Conservation (phyloP, 2,797 vertebrate genomes). For the Vipera ursinii region DNA sequence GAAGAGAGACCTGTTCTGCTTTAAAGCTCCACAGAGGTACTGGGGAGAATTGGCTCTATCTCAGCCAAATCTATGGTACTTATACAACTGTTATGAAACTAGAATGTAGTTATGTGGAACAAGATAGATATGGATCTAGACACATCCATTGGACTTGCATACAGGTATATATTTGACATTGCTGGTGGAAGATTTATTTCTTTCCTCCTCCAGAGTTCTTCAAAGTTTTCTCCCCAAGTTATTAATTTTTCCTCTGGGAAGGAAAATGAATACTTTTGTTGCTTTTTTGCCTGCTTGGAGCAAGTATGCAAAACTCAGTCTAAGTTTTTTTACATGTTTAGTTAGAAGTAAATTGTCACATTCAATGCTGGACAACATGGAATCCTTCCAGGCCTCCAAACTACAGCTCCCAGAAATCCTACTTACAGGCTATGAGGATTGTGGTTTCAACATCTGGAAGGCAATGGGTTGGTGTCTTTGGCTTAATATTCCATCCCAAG, state of each 20-base stretch:
- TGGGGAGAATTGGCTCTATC: not conserved
- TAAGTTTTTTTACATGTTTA: not conserved
- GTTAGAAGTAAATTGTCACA: not conserved
- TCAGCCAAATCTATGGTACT: not conserved
- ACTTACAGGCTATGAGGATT: not conserved
- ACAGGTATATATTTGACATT: not conserved
- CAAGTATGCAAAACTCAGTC: not conserved
- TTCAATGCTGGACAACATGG: not conserved
- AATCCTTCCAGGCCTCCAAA: not conserved
- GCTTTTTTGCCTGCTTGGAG: not conserved
- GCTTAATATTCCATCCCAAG: not conserved
- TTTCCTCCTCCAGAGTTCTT: not conserved
- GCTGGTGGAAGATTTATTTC: not conserved
- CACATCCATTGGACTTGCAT: not conserved
- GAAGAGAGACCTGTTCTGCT: not conserved
- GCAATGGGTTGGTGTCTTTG: not conserved
- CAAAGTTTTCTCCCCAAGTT: not conserved
- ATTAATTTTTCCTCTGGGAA: not conserved
- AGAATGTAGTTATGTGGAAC: not conserved
- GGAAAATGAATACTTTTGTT: not conserved
- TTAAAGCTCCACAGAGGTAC: not conserved
- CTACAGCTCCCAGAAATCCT: not conserved
- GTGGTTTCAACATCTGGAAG: not conserved
- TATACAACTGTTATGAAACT: not conserved
- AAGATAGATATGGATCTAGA: not conserved